Evolutionary conservation across 2,113 vertebrate species (phyloP).

Genomic region (Phyllopteryx taeniolatus): DNA sequence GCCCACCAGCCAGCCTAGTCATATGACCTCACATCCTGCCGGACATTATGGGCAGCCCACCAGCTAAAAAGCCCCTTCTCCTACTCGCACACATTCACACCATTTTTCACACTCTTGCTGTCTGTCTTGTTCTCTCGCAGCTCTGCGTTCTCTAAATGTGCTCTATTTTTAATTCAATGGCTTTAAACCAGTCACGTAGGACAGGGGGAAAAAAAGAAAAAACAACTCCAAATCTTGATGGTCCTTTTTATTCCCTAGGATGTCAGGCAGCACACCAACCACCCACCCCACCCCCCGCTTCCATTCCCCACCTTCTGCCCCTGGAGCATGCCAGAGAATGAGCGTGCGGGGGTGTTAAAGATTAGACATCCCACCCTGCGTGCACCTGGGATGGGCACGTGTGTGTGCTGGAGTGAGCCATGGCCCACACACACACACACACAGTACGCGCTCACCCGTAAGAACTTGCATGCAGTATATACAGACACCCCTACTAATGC

Average conservation of each 20-base stretch:
- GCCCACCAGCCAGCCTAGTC: slow-evolving; percentile 66
- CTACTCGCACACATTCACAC: slow-evolving; percentile 52
- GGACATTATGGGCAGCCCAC: slow-evolving; percentile 61
- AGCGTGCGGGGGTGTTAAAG: slow-evolving; percentile 46
- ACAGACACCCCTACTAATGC: slow-evolving; percentile 23
- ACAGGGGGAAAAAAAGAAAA: slow-evolving; percentile 61
- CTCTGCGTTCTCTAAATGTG: slow-evolving; percentile 52
- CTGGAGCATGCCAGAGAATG: slow-evolving; percentile 26
- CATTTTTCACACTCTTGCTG: slow-evolving; percentile 64
- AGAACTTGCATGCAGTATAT: slow-evolving; percentile 5
- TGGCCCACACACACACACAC: slow-evolving; percentile 37
- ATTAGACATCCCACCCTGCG: slow-evolving; percentile 59
- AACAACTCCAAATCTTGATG: slow-evolving; percentile 51
- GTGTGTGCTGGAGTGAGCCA: slow-evolving; percentile 20
- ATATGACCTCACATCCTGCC: slow-evolving; percentile 68
- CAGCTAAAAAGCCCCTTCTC: slow-evolving; percentile 60
- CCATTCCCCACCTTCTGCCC: background rate
- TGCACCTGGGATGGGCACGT: slow-evolving; percentile 53
- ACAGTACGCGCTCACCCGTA: slow-evolving; percentile 15
- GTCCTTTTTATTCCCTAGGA: slow-evolving; percentile 58
- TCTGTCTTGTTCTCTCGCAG: slow-evolving; percentile 57
- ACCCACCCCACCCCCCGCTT: background rate
- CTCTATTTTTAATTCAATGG: slow-evolving; percentile 68
- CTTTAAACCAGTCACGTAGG: slow-evolving; percentile 62
- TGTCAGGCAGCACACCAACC: slow-evolving; percentile 25